Percentiles rank a stretch among this genome's conserved stretches.
These are phyloP conservation scores for Stichodactyla mertensii DNA, from an alignment of 64 coral and sea anemone genomes.

Conservation along the genomic window DNA sequence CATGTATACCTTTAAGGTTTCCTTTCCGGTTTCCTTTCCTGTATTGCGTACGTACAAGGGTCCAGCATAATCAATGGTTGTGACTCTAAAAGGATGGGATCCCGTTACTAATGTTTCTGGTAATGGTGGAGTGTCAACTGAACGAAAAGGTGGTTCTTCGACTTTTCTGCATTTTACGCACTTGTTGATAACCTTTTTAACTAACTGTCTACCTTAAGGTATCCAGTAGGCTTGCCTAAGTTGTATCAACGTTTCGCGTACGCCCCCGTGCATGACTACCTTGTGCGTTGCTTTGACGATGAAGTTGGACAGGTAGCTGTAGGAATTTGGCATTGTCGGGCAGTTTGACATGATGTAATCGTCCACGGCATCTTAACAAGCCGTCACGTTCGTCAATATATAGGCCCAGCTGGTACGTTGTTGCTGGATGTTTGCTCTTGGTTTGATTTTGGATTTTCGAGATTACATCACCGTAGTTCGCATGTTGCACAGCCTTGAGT, in stretches of 20 bases:
- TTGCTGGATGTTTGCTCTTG: conserved; percentile 38
- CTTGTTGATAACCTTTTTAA: conserved; percentile 32
- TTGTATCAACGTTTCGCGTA: not conserved
- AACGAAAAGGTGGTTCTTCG: conserved; percentile 14
- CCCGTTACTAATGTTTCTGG: not conserved
- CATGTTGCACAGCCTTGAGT: conserved; percentile 57
- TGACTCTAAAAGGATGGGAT: conserved; percentile 28
- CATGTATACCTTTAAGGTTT: conserved; percentile 13
- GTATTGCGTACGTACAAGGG: conserved; percentile 23
- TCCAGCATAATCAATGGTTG: conserved; percentile 39
- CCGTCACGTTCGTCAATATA: conserved; percentile 34
- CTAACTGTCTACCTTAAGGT: conserved; percentile 2
- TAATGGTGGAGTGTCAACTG: conserved; percentile 37
- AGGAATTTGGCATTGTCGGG: conserved; percentile 58
- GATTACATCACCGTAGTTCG: conserved; percentile 55
- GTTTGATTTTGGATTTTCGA: conserved; percentile 38
- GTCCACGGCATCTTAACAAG: conserved; percentile 45
- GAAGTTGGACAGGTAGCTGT: conserved; percentile 14
- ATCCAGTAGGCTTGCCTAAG: not conserved
- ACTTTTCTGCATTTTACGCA: conserved; percentile 54
- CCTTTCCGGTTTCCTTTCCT: not conserved
- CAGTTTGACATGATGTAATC: conserved; percentile 40
- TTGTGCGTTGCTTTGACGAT: conserved; percentile 25
- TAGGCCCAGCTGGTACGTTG: conserved; percentile 35
- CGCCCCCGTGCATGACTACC: not conserved